Percentiles rank a stretch among this genome's conserved stretches.
Conservation (phyloP, 2,797 vertebrate genomes). For the Falco berigora region DNA sequence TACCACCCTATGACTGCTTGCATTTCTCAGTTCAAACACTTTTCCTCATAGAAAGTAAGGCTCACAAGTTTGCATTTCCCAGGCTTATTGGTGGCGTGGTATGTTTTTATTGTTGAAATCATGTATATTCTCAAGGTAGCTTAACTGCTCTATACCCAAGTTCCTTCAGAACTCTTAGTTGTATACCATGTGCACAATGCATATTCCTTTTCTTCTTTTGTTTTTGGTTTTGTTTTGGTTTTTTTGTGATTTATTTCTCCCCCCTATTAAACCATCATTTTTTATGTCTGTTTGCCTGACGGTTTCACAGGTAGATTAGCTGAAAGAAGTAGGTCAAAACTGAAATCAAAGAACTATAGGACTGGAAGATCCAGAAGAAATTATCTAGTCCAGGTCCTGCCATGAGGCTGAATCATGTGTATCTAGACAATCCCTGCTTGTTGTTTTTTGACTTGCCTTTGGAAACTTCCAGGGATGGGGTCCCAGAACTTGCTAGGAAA, state of each 20-base stretch:
- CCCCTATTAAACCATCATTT: background rate
- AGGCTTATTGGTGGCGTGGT: background rate
- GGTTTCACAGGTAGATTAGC: background rate
- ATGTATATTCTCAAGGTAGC: background rate
- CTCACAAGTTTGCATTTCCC: slow-evolving; percentile 15
- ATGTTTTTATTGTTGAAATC: slow-evolving; percentile 24
- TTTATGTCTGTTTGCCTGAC: background rate
- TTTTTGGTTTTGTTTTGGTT: background rate
- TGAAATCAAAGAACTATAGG: background rate
- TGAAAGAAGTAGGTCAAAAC: slow-evolving; percentile 21
- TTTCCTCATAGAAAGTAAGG: slow-evolving; percentile 4
- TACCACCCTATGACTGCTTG: slow-evolving; percentile 42
- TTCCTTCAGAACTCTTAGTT: background rate
- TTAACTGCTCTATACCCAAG: background rate
- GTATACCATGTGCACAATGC: background rate
- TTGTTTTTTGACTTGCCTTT: background rate
- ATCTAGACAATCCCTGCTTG: background rate
- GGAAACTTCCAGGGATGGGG: background rate
- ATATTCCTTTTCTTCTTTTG: background rate
- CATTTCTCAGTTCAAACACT: slow-evolving; percentile 29
- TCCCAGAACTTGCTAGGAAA: background rate
- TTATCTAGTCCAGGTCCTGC: background rate
- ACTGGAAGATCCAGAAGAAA: background rate
- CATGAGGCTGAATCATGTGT: background rate
- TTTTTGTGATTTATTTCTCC: background rate